A percentile compares a stretch with the other conserved stretches of the same genome.
These are phyloP conservation scores for Eremophila alpestris DNA, from an alignment of 2,797 vertebrate genomes.

Conservation along the genomic window DNA sequence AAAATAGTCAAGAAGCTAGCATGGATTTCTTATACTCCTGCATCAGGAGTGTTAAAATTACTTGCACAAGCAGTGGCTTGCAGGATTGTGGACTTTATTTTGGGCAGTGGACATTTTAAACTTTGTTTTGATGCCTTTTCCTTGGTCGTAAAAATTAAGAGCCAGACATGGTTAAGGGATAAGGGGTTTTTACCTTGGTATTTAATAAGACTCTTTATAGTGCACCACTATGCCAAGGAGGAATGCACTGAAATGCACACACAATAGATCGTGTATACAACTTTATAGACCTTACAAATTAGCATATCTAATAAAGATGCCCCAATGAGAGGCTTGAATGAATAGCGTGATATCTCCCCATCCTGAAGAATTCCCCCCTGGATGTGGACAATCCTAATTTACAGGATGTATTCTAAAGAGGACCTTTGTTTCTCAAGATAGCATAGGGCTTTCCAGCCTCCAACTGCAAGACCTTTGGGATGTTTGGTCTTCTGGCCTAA, in stretches of 20 bases:
- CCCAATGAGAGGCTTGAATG: neutral
- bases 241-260: neutral
- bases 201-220: neutral
- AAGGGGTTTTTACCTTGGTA: neutral
- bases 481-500: neutral
- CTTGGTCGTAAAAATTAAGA: neutral
- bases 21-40: neutral
- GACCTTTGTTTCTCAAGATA: neutral
- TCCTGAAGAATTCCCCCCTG: neutral
- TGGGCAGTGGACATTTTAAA: neutral
- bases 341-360: neutral
- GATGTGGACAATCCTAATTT: neutral
- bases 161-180: neutral
- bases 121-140: neutral
- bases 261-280: neutral
- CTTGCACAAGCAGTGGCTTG: neutral
- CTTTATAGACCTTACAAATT: neutral
- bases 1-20: neutral
- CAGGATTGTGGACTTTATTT: neutral
- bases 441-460: neutral
- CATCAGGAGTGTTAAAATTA: neutral
- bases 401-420: neutral
- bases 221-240: neutral
- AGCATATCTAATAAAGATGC: neutral
- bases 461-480: neutral